Conservation (phyloP, 2,113 vertebrate genomes). For the Eolophus roseicapilla region DNA sequence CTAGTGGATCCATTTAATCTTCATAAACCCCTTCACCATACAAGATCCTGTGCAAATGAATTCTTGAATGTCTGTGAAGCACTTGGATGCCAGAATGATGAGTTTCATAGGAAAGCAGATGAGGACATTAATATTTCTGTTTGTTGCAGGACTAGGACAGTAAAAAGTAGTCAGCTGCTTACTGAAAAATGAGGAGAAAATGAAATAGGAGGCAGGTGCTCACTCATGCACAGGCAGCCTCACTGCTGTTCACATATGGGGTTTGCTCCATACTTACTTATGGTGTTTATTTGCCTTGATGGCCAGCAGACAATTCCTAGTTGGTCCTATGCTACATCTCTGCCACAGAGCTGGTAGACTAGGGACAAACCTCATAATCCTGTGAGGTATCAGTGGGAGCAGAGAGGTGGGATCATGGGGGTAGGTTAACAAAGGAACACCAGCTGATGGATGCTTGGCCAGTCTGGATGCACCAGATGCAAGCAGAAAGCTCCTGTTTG, state of each 20-base stretch:
- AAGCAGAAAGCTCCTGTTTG: not conserved
- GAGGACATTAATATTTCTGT: not conserved
- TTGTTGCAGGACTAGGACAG: not conserved
- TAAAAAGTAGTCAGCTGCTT: not conserved
- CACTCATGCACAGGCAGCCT: not conserved
- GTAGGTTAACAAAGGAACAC: not conserved
- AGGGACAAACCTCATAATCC: not conserved
- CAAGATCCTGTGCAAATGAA: not conserved
- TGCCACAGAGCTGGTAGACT: not conserved
- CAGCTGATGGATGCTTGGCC: not conserved
- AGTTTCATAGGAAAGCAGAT: not conserved
- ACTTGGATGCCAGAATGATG: not conserved
- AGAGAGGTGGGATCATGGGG: not conserved
- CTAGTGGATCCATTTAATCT: not conserved
- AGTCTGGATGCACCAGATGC: not conserved
- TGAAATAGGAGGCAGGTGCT: not conserved
- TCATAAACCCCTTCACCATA: not conserved
- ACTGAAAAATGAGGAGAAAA: not conserved
- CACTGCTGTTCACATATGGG: not conserved
- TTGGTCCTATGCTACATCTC: not conserved
- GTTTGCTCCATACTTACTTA: not conserved
- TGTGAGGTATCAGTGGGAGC: fast-evolving
- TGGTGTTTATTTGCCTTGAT: not conserved
- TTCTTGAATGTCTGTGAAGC: not conserved
- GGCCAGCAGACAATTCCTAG: not conserved